Conservation (phyloP, 1,140 invertebrate genomes). For the Listronotus bonariensis region DNA sequence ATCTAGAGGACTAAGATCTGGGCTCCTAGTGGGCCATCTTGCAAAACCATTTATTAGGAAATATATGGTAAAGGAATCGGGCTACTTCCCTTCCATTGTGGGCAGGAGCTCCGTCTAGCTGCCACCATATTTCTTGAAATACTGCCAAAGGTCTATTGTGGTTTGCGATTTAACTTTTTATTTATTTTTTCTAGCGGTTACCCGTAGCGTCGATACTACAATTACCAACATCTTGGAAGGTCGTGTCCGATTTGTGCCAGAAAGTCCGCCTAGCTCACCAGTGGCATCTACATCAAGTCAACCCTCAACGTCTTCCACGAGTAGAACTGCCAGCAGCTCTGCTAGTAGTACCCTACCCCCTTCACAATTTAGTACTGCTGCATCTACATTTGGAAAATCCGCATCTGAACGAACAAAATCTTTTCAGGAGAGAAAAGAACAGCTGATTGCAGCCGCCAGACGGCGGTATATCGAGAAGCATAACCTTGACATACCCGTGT, state of each 20-base stretch:
- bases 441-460: slow-evolving; percentile 77
- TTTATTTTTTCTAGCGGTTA: slow-evolving; percentile 68
- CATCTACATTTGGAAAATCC: slow-evolving; percentile 63
- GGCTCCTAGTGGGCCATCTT: too few relatives aligned
- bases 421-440: slow-evolving; percentile 76
- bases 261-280: slow-evolving; percentile 44
- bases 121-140: too few relatives aligned
- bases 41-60: too few relatives aligned
- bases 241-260: slow-evolving; percentile 68
- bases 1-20: too few relatives aligned
- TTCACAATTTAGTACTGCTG: slow-evolving; percentile 52
- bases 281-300: slow-evolving; percentile 38
- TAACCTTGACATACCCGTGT: slow-evolving; percentile 58
- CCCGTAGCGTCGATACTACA: slow-evolving; percentile 77
- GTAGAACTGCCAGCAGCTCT: neutral
- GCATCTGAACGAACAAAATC: slow-evolving; percentile 68
- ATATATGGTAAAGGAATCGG: too few relatives aligned
- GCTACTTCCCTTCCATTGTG: too few relatives aligned
- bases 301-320: slow-evolving; percentile 33
- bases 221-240: slow-evolving; percentile 83
- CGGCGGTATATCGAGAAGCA: slow-evolving; percentile 81
- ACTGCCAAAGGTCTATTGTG: too few relatives aligned
- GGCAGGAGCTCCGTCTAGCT: too few relatives aligned
- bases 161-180: too few relatives aligned
- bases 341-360: slow-evolving; percentile 1